A percentile compares a stretch with the other conserved stretches of the same genome.
Conservation (phyloP, 1,140 invertebrate species). For the Andricus grossulariae region DNA sequence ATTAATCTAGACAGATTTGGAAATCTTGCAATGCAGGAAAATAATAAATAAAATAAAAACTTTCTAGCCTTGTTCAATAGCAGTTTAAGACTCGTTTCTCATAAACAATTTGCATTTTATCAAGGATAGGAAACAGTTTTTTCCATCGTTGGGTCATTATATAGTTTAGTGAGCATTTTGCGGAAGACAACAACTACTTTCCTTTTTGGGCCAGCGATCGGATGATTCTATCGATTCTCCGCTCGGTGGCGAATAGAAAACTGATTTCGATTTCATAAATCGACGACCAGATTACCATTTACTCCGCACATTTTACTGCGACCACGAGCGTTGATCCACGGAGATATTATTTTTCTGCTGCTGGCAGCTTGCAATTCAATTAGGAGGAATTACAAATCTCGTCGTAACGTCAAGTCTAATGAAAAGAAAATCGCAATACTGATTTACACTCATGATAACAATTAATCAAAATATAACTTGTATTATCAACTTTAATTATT, state of each 20-base stretch:
- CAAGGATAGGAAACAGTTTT: background rate
- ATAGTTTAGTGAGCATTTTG: background rate
- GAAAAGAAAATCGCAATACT: no score
- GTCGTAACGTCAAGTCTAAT: no score
- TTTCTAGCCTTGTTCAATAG: background rate
- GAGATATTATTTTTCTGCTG: background rate
- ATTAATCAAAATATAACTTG: no score
- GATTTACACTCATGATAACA: no score
- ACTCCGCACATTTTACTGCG: background rate
- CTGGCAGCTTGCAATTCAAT: background rate
- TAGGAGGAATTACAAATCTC: no score
- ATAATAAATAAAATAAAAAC: background rate
- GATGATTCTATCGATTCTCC: background rate
- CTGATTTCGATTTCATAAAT: slow-evolving; percentile 18
- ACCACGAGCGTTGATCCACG: background rate
- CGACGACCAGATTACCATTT: background rate
- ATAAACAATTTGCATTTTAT: background rate
- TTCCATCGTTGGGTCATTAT: background rate
- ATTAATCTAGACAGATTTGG: background rate
- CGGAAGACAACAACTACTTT: slow-evolving; percentile 15
- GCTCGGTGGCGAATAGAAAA: background rate
- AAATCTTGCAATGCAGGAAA: background rate
- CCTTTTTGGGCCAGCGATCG: slow-evolving; percentile 1
- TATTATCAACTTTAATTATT: no score
- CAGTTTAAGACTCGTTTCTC: background rate